Evolutionary conservation across 1,140 invertebrate species (phyloP).

Genomic region (Drosophila funebris): DNA sequence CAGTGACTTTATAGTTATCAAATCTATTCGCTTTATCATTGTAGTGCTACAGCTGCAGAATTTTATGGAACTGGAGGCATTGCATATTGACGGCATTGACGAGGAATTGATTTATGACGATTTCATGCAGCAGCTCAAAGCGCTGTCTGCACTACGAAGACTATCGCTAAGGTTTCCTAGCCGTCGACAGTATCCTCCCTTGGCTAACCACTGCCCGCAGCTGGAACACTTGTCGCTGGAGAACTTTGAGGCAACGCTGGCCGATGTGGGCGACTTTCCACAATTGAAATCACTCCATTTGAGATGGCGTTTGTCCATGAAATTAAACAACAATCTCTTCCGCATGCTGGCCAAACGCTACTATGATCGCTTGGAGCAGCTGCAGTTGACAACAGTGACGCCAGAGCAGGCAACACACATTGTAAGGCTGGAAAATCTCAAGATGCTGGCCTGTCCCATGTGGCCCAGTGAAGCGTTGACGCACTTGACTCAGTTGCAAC

Average conservation of each 20-base stretch:
- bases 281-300: constrained; percentile 41
- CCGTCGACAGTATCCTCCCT: constrained; percentile 1
- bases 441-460: constrained; percentile 44
- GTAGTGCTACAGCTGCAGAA: constrained; percentile 45
- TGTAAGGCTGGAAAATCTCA: constrained; percentile 17
- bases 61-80: constrained; percentile 38
- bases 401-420: constrained; percentile 36
- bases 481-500: constrained; percentile 13
- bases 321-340: constrained; percentile 37
- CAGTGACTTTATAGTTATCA: too few relatives aligned
- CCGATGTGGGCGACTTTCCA: constrained; percentile 46
- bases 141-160: constrained; percentile 22
- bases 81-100: constrained; percentile 64
- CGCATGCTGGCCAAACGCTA: constrained; percentile 33
- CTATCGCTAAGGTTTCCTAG: constrained; percentile 49
- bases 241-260: constrained; percentile 37
- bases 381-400: constrained; percentile 42
- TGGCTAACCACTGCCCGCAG: constrained; percentile 27
- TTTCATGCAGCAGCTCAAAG: constrained; percentile 41
- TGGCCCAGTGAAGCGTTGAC: constrained; percentile 40
- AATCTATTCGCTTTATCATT: not conserved
- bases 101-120: constrained; percentile 15
- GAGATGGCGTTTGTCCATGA: constrained; percentile 19
- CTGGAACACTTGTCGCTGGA: constrained; percentile 59
- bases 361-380: constrained; percentile 31